Conservation (phyloP, 1,140 invertebrate species). For the Caenorhabditis briggsae region DNA sequence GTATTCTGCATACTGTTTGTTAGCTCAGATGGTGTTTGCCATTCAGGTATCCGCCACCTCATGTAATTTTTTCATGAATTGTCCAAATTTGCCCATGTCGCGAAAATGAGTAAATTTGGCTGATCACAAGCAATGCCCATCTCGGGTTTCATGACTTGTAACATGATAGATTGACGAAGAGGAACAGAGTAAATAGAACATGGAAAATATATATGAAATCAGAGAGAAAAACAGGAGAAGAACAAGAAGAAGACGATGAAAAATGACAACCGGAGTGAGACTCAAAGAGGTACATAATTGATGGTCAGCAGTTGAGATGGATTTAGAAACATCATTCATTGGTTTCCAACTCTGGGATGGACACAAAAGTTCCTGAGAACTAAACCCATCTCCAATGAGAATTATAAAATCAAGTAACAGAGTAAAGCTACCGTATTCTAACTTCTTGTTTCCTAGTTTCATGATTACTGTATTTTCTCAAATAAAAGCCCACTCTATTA, state of each 20-base stretch:
- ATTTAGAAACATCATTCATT: neutral
- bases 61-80: conserved; percentile 49
- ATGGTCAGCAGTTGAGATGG: neutral
- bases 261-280: neutral
- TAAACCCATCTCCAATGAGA: no score
- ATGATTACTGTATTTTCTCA: no score
- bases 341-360: no score
- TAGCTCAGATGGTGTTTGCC: conserved; percentile 44
- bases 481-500: no score
- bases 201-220: conserved; percentile 17
- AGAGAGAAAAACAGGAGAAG: neutral
- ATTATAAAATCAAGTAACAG: no score
- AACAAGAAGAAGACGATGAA: conserved; percentile 19
- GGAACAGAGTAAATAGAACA: conserved; percentile 32
- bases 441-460: no score
- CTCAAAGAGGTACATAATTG: conserved; percentile 30
- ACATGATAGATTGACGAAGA: conserved; percentile 33
- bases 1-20: neutral
- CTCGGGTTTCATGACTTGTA: conserved; percentile 42
- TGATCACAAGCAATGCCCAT: neutral
- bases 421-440: no score
- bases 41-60: neutral
- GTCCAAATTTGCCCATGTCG: neutral
- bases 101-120: conserved; percentile 38
- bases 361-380: no score